Evolutionary conservation across 2,888 invertebrate genomes (phyloP).

Genomic region (Trissolcus brochymenae): DNA sequence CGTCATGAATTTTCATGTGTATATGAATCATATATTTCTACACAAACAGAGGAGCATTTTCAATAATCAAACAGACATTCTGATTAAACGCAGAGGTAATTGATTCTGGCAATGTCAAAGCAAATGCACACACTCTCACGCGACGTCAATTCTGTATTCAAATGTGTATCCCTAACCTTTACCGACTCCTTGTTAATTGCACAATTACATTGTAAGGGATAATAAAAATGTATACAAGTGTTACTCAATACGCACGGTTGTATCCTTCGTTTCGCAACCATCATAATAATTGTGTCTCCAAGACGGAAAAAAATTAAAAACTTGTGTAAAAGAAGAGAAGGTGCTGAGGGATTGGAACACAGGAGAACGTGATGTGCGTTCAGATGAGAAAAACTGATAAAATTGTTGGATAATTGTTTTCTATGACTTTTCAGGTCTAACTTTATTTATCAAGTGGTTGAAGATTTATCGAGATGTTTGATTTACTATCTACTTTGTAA

Average conservation of each 20-base stretch:
- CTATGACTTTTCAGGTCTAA: constrained; percentile 14
- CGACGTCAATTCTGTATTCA: constrained; percentile 16
- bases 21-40: no score
- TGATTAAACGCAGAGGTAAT: constrained; percentile 30
- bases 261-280: constrained; percentile 49
- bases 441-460: constrained; percentile 10
- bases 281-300: constrained; percentile 29
- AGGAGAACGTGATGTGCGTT: constrained; percentile 19
- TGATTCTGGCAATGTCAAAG: constrained; percentile 24
- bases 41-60: constrained; percentile 12
- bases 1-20: background rate
- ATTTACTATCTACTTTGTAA: constrained; percentile 28
- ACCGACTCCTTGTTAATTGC: constrained; percentile 47
- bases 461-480: constrained; percentile 42
- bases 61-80: constrained; percentile 20
- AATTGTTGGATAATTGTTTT: constrained; percentile 44
- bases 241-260: constrained; percentile 46
- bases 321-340: constrained; percentile 20
- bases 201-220: constrained; percentile 49
- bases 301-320: constrained; percentile 20
- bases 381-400: constrained; percentile 46
- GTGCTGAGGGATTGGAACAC: constrained; percentile 14
- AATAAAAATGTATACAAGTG: constrained; percentile 29
- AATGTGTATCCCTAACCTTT: constrained; percentile 49
- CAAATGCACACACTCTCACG: constrained; percentile 9